Conservation (phyloP, 2,888 invertebrate genomes). For the Limnephilus marmoratus region DNA sequence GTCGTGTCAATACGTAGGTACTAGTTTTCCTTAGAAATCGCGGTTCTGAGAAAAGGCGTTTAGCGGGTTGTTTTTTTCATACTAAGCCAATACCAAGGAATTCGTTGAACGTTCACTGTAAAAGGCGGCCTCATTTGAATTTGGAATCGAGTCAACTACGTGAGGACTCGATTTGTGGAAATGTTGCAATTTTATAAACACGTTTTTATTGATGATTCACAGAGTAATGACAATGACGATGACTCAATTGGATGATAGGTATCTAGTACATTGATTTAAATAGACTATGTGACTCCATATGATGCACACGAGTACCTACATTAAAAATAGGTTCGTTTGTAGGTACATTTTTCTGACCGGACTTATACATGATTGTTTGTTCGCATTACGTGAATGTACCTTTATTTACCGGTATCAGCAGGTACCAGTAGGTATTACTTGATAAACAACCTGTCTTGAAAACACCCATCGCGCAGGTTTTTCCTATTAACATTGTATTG, state of each 20-base stretch:
- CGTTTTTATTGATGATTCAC: neutral
- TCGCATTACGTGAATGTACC: neutral
- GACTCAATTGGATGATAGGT: neutral
- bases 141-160: neutral
- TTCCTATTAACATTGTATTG: neutral
- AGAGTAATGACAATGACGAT: neutral
- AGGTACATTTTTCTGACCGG: neutral
- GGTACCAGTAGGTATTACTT: neutral
- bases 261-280: neutral
- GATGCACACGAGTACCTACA: neutral
- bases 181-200: neutral
- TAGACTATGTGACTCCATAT: neutral
- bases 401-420: neutral
- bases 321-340: neutral
- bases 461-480: neutral
- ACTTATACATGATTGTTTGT: neutral
- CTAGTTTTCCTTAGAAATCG: neutral
- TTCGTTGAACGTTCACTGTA: conserved; percentile 13
- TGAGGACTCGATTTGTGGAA: neutral
- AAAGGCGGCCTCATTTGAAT: conserved; percentile 11
- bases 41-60: conserved; percentile 11
- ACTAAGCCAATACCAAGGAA: neutral
- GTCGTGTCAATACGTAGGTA: neutral
- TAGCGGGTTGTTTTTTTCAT: conserved; percentile 24
- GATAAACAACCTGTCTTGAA: neutral